phyloP scores from a whole-genome alignment of 2,888 invertebrate species.

The Drosophila mayaguana region DNA sequence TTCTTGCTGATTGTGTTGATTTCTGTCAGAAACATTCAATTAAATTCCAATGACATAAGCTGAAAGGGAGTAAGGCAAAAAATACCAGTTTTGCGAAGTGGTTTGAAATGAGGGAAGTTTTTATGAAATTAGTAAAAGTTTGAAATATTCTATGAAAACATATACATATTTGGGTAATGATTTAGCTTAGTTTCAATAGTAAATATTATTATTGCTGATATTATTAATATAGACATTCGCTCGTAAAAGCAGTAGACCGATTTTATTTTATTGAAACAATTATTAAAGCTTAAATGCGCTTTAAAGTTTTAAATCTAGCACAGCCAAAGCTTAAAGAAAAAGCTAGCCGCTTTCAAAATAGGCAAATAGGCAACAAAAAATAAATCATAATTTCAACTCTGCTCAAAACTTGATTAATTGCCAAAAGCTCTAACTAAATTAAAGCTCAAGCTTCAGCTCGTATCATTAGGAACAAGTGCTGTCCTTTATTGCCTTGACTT shows the following conservation, averaged over 20 bases:
- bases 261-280: no score
- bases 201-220: no score
- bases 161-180: no score
- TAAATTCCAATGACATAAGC: constrained; percentile 43
- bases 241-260: no score
- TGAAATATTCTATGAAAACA: no score
- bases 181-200: no score
- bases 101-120: background rate
- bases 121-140: no score
- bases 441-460: constrained; percentile 17
- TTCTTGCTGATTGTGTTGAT: constrained; percentile 22
- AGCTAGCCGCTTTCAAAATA: background rate
- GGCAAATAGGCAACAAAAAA: no score
- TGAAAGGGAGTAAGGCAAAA: background rate
- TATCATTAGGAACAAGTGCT: constrained; percentile 22
- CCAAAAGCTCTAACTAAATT: background rate
- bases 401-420: background rate
- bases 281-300: no score
- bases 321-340: background rate
- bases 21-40: constrained; percentile 29
- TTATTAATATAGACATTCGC: no score
- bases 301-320: no score
- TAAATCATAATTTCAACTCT: background rate
- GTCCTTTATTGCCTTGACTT: constrained; percentile 26
- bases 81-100: background rate